These are phyloP conservation scores for Prinia subflava DNA, from an alignment of 2,113 vertebrate species.

Conservation along the genomic window DNA sequence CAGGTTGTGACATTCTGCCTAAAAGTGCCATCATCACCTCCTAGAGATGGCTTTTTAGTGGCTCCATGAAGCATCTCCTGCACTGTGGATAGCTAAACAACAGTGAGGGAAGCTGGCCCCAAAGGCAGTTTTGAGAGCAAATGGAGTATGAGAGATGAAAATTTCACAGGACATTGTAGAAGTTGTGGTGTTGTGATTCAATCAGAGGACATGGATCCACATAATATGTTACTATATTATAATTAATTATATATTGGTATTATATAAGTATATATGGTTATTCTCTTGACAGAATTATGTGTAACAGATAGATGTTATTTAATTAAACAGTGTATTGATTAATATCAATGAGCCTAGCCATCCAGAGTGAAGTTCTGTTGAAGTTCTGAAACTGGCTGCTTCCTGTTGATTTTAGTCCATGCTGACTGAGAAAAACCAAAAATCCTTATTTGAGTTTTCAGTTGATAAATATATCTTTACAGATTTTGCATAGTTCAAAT, in stretches of 20 bases:
- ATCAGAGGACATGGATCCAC: rapidly evolving
- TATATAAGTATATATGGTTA: not conserved
- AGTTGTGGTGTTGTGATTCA: not conserved
- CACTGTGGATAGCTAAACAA: not conserved
- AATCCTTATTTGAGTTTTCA: not conserved
- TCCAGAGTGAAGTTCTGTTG: not conserved
- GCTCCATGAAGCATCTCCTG: not conserved
- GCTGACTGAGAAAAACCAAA: not conserved
- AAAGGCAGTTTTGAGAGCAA: not conserved
- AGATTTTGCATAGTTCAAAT: not conserved
- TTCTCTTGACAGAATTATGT: not conserved
- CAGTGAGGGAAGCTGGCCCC: not conserved
- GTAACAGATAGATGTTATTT: rapidly evolving
- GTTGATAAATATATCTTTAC: not conserved
- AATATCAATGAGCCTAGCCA: not conserved
- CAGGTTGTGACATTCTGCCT: not conserved
- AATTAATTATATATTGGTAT: no score
- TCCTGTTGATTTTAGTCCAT: not conserved
- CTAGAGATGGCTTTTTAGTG: not conserved
- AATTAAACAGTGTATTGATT: not conserved
- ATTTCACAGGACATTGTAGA: not conserved
- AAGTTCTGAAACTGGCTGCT: not conserved
- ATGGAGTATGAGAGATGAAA: not conserved
- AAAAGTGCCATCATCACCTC: not conserved
- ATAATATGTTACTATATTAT: not conserved